Conservation (phyloP, 2,113 vertebrate species). For the Chelonoidis abingdonii region DNA sequence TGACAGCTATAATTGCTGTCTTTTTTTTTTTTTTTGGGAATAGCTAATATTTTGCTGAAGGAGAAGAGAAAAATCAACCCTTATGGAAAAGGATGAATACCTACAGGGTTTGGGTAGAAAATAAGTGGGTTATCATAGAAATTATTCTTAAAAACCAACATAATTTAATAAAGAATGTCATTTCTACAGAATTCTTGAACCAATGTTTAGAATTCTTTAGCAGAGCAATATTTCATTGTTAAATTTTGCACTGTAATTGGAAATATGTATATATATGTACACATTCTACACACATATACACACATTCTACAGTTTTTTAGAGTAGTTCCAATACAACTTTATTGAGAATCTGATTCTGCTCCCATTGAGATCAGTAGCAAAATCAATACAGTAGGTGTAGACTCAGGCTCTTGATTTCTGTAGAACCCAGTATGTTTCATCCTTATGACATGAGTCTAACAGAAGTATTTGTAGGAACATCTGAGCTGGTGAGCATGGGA, state of each 20-base stretch:
- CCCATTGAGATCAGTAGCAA: background rate
- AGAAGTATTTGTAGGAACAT: background rate
- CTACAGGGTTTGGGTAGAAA: background rate
- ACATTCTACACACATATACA: too few species aligned
- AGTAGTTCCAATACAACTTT: background rate
- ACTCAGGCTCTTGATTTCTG: background rate
- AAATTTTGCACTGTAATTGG: background rate
- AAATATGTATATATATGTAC: background rate
- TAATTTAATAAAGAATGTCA: background rate
- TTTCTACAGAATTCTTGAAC: background rate
- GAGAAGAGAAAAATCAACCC: background rate
- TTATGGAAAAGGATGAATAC: background rate
- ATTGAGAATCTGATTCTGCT: background rate
- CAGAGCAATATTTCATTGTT: background rate
- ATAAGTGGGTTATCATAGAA: background rate
- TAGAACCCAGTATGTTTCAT: background rate
- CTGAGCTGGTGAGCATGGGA: background rate
- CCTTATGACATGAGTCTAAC: background rate
- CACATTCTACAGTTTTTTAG: background rate
- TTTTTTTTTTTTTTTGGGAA: background rate
- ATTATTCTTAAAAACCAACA: background rate
- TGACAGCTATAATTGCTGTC: background rate
- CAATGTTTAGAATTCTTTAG: background rate
- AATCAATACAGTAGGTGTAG: background rate
- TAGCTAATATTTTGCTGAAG: background rate